Conservation (phyloP, 2,888 invertebrate genomes). For the Liopterus haemorrhoidalis region DNA sequence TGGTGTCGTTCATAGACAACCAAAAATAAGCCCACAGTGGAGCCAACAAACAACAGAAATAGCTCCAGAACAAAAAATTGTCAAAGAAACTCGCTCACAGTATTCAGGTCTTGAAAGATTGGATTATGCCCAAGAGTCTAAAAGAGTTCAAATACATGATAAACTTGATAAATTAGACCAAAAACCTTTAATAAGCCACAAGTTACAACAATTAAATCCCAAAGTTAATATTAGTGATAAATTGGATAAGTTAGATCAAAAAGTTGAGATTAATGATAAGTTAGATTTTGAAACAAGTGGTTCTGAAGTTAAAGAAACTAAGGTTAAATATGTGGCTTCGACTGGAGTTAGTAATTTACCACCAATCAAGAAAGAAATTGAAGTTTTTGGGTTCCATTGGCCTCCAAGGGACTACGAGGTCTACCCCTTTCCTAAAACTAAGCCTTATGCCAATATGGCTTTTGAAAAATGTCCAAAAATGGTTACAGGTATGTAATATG, state of each 20-base stretch:
- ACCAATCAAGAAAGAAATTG: conserved; percentile 8
- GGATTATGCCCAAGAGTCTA: not conserved
- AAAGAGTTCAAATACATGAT: not conserved
- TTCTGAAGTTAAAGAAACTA: too few relatives aligned
- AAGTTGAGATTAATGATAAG: not conserved
- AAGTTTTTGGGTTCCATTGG: conserved; percentile 18
- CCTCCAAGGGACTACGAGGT: conserved; percentile 11
- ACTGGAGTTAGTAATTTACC: too few relatives aligned
- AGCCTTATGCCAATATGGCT: conserved; percentile 33
- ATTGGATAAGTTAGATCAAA: not conserved
- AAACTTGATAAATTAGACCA: not conserved
- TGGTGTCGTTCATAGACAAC: not conserved
- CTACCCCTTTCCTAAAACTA: conserved; percentile 5
- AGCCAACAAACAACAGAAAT: not conserved
- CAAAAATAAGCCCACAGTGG: conserved; percentile 1
- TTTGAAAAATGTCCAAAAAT: conserved; percentile 35
- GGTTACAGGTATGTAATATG: too few relatives aligned
- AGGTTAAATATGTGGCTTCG: too few relatives aligned
- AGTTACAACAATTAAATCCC: conserved; percentile 9
- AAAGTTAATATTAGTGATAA: conserved; percentile 1
- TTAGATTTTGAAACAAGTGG: not conserved
- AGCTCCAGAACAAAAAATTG: not conserved
- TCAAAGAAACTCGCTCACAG: not conserved
- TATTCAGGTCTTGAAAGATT: not conserved
- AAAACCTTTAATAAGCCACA: conserved; percentile 10